These are phyloP conservation scores for Orbicella faveolata DNA, from an alignment of 64 coral and sea anemone genomes.

Conservation along the genomic window DNA sequence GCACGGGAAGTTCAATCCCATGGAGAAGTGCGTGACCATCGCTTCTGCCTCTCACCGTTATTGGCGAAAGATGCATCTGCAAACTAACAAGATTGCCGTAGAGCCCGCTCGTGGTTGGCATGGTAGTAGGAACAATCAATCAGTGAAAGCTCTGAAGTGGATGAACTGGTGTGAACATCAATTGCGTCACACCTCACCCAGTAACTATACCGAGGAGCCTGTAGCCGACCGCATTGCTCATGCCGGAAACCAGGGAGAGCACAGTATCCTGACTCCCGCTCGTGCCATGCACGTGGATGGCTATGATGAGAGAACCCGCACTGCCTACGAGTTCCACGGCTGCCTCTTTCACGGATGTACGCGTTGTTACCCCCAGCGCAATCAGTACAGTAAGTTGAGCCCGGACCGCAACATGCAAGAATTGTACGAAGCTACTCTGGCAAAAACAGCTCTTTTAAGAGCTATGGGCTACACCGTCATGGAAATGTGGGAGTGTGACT, in stretches of 20 bases:
- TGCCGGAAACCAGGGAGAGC: neutral
- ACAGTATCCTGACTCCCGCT: neutral
- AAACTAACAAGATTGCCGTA: neutral
- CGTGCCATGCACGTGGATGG: neutral
- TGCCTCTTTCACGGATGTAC: neutral
- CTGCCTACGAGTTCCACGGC: neutral
- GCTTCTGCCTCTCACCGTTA: neutral
- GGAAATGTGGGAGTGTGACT: neutral
- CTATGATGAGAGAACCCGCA: neutral
- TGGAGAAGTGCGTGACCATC: slow-evolving; percentile 25
- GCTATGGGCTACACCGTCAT: neutral
- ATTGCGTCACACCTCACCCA: neutral
- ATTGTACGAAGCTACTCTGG: neutral
- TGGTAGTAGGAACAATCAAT: neutral
- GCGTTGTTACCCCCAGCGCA: neutral
- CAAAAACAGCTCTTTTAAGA: neutral
- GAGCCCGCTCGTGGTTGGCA: slow-evolving; percentile 13
- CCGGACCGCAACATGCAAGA: neutral
- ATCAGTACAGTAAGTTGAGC: neutral
- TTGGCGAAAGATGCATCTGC: neutral
- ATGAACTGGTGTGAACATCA: neutral
- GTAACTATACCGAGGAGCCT: neutral
- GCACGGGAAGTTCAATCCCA: neutral
- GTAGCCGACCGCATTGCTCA: neutral
- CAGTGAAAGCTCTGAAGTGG: neutral